These are phyloP conservation scores for Drosophila longiperda DNA, from an alignment of 2,888 invertebrate species.

Conservation along the genomic window DNA sequence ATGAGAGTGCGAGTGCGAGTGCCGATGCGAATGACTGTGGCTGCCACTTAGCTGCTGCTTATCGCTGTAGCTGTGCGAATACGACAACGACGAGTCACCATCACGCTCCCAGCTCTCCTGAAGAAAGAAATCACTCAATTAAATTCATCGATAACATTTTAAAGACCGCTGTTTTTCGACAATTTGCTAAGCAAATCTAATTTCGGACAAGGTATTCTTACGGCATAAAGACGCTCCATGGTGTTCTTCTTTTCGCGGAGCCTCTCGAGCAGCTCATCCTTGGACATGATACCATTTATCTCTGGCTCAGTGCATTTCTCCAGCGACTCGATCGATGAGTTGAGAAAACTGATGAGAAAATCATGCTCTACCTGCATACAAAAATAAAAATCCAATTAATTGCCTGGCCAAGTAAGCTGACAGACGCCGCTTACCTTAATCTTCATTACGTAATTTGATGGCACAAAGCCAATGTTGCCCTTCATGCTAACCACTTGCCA, in stretches of 20 bases:
- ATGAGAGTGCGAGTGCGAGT: slow-evolving; percentile 62
- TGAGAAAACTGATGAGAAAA: slow-evolving; percentile 90
- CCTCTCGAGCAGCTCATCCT: slow-evolving; percentile 87
- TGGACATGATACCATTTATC: slow-evolving; percentile 85
- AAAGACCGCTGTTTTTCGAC: neutral
- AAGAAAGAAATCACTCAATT: slow-evolving; percentile 1
- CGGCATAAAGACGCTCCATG: slow-evolving; percentile 83
- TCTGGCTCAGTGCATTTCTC: slow-evolving; percentile 85
- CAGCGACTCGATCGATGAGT: slow-evolving; percentile 88
- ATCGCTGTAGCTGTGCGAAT: slow-evolving; percentile 82
- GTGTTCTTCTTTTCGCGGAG: slow-evolving; percentile 88
- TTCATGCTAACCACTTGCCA: slow-evolving; percentile 94
- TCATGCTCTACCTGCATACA: slow-evolving; percentile 88
- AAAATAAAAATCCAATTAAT: neutral
- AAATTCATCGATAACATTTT: neutral
- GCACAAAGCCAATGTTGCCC: slow-evolving; percentile 93
- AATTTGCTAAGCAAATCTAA: neutral
- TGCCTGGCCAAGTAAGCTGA: neutral
- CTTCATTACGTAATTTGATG: slow-evolving; percentile 93
- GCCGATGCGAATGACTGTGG: slow-evolving; percentile 58
- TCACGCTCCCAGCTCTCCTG: slow-evolving; percentile 82
- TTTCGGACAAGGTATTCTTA: slow-evolving; percentile 42
- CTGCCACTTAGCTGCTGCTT: slow-evolving; percentile 69
- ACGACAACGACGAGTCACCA: slow-evolving; percentile 82
- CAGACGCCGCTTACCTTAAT: slow-evolving; percentile 87